These are phyloP conservation scores for Pyrrhosoma nymphula DNA, from an alignment of 2,888 invertebrate genomes.

Conservation along the genomic window DNA sequence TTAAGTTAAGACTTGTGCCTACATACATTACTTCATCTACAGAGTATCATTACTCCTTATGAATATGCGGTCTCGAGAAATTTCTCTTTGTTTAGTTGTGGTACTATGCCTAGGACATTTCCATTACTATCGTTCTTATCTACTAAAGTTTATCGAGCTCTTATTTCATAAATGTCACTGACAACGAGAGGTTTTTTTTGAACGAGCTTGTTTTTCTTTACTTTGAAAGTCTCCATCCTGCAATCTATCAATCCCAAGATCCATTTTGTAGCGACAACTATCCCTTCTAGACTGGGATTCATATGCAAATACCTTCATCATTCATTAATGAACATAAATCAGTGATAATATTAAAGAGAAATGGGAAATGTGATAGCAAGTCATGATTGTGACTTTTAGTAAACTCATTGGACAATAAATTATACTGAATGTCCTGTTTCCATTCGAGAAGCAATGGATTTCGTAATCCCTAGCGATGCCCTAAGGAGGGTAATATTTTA, in stretches of 20 bases:
- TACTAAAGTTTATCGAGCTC: background rate
- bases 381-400: background rate
- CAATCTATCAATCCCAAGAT: conserved; percentile 45
- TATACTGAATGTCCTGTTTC: background rate
- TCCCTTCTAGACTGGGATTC: conserved; percentile 1
- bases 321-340: conserved; percentile 59
- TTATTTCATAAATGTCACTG: background rate
- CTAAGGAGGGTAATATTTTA: too few relatives aligned
- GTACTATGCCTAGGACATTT: background rate
- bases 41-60: too few relatives aligned
- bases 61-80: too few relatives aligned
- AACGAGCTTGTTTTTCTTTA: background rate
- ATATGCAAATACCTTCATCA: conserved; percentile 59
- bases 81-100: background rate
- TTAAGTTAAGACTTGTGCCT: too few relatives aligned
- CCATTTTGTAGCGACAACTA: background rate
- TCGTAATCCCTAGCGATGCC: too few relatives aligned
- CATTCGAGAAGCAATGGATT: too few relatives aligned
- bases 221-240: background rate
- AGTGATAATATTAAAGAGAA: conserved; percentile 32
- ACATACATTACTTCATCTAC: too few relatives aligned
- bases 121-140: background rate
- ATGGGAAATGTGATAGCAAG: background rate
- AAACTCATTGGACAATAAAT: background rate
- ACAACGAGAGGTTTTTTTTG: background rate